Base-by-base conservation (phyloP, 2,888 invertebrate species). In the Onthophagus sagittarius region DNA sequence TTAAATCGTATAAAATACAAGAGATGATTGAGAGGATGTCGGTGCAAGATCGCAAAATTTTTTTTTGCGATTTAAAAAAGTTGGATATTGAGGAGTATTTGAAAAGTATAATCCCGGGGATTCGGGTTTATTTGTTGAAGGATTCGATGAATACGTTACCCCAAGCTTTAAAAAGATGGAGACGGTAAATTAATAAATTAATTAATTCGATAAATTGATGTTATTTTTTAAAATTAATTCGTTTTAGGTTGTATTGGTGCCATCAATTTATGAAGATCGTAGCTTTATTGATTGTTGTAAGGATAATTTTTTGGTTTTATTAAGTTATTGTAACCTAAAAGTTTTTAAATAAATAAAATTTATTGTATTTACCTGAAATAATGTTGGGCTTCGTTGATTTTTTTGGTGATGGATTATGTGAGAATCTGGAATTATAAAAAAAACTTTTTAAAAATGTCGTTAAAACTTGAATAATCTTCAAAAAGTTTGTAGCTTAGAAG, bases 71-170 rank as follows among this genome's bases (percentile, higher is more conserved):
- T 81, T 90, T 96, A 85, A 84, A 85, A 0, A 85, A 89, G 32
- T 84, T 97, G n/a, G 86, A 93, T 79, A 97, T 97, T 97, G 84
- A 88, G 4, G 85, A 87, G 9, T 95, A 92, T 80, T 90, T 94
- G 81, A 86, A 88, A 71, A 86, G 88, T 71, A 94, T 95, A 81
- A 85, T 94, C 33, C 86, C 86, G 69, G 97, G 97, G 0, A 89
- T 95, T 72, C 87, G 96, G 73, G 84, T 90, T 63, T 94, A 92
- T 82, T 84, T 97, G 72, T 88, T 95, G 77, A 94, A 95, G 81
- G 96, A 97, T 79, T 90, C 91, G 75, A 87, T 92, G 14, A 89
- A 89, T 71, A 91, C 91, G 0, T 82, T 94, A 70, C 89, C 91
- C 5, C 86, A 88, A 4, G 92, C 92, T 1, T 76, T 31, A 71